Evolutionary conservation across 1,140 invertebrate genomes (phyloP).

Genomic region (Macrotrachela quadricornifera): DNA sequence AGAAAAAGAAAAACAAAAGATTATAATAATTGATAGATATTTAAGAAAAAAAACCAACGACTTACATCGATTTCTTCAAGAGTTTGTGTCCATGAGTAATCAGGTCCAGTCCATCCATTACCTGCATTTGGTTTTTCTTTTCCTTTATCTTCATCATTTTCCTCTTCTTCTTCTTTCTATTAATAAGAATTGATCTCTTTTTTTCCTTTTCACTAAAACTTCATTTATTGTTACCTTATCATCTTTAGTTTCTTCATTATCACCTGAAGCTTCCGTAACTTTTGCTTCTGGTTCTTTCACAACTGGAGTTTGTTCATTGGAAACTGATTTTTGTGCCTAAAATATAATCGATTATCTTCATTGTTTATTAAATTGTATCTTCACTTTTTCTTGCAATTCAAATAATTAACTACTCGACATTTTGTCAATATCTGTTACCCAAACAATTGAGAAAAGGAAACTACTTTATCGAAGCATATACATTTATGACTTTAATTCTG

Average conservation of each 20-base stretch:
- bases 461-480: no score
- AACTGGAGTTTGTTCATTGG: not conserved
- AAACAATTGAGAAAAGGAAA: no score
- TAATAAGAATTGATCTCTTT: no score
- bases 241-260: slow-evolving; percentile 12
- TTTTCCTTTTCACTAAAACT: no score
- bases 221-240: slow-evolving; percentile 11
- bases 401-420: no score
- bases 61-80: slow-evolving; percentile 82
- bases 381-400: no score
- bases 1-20: not conserved
- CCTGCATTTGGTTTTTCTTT: slow-evolving; percentile 80
- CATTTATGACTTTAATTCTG: no score
- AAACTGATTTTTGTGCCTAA: not conserved
- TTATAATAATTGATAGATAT: not conserved
- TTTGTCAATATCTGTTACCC: no score
- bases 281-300: slow-evolving; percentile 11
- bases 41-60: slow-evolving; percentile 9
- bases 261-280: not conserved
- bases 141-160: slow-evolving; percentile 48
- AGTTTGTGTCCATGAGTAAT: slow-evolving; percentile 92
- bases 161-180: slow-evolving; percentile 12
- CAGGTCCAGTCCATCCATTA: slow-evolving; percentile 78
- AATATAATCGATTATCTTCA: no score
- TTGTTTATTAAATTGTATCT: no score